Evolutionary conservation across 2,113 vertebrate genomes (phyloP), one percentile per base, ranked within the genome.

Genomic region (Glareola pratincola): DNA sequence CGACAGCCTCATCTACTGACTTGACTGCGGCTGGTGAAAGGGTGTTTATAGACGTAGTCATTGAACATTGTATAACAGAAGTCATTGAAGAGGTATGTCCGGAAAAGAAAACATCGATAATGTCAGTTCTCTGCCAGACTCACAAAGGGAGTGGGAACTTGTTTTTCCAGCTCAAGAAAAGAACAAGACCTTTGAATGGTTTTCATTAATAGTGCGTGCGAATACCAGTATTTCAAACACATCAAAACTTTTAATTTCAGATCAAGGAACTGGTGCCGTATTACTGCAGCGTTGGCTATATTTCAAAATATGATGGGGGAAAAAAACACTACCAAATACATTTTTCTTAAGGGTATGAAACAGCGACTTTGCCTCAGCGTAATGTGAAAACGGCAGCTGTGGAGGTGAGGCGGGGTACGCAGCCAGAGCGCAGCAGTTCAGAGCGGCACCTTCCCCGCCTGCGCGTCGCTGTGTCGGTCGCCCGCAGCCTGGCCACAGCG

Each of bases 111-210:
- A 67, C 60, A 66, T 4, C 2, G 2, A n/a, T 68, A 48, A n/a
- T 37, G 20, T 75, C n/a, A 43, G 6, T 39, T 51, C 91, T 88
- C 71, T 88, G 12, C 91, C 96, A 94, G 62, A 88, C 29, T 80
- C 86, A 88, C 67, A 72, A 50, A 92, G 48, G 75, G 75, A 95
- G 45, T 23, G 79, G 26, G 72, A 94, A 85, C 13, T 79, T 94
- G 71, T 94, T 88, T 87, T 92, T 88, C 80, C 62, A 91, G 67
- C n/a, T 88, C 67, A 83, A 54, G 62, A 34, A 50, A 76, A 94
- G 66, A 67, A 43, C 64, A 71, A 88, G 54, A 82, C 56, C 72
- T 96, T 76, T 9, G 30, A 68, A 91, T 79, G 83, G 51, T 95
- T 88, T 88, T 90, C 62, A 92, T 92, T 79, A 95, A 59, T 26